Percentiles rank a stretch among this genome's conserved stretches.
Evolutionary conservation across 2,113 vertebrate species (phyloP).

Genomic region (Pelobates fuscus): DNA sequence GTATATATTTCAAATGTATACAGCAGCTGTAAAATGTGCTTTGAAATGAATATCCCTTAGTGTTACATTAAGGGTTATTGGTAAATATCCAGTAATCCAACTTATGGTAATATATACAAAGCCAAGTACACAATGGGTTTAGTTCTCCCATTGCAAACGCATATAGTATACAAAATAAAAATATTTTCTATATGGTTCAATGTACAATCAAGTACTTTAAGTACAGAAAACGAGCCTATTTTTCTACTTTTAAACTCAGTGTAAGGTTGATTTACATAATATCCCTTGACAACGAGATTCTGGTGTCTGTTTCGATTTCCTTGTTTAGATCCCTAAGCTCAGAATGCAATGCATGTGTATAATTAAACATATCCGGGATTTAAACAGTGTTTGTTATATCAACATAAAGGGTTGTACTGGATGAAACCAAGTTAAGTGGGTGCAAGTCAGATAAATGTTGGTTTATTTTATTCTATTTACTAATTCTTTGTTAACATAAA

Average conservation of each 20-base stretch:
- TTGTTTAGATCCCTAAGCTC: slow-evolving; percentile 46
- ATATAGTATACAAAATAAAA: slow-evolving; percentile 9
- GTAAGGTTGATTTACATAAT: slow-evolving; percentile 48
- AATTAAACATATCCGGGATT: slow-evolving; percentile 46
- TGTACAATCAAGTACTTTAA: slow-evolving; percentile 41
- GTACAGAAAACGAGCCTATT: slow-evolving; percentile 35
- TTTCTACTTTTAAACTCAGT: slow-evolving; percentile 27
- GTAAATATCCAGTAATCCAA: slow-evolving; percentile 29
- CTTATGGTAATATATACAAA: slow-evolving; percentile 21
- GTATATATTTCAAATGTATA: too few relatives aligned
- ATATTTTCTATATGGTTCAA: slow-evolving; percentile 42
- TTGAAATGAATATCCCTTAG: too few relatives aligned
- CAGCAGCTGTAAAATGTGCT: too few relatives aligned
- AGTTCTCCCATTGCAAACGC: slow-evolving; percentile 7
- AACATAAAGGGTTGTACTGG: slow-evolving; percentile 41
- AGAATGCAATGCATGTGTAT: slow-evolving; percentile 49
- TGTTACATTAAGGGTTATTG: slow-evolving; percentile 20
- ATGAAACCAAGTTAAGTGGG: slow-evolving; percentile 30
- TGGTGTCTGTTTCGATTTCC: slow-evolving; percentile 20
- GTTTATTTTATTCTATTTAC: neutral
- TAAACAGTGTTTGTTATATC: slow-evolving; percentile 35
- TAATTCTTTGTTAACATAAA: neutral
- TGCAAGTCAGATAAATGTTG: neutral
- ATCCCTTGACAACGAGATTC: slow-evolving; percentile 45
- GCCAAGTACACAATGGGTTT: slow-evolving; percentile 18